phyloP scores from a whole-genome alignment of 2,797 vertebrate species.

The Sebastes itinus region DNA sequence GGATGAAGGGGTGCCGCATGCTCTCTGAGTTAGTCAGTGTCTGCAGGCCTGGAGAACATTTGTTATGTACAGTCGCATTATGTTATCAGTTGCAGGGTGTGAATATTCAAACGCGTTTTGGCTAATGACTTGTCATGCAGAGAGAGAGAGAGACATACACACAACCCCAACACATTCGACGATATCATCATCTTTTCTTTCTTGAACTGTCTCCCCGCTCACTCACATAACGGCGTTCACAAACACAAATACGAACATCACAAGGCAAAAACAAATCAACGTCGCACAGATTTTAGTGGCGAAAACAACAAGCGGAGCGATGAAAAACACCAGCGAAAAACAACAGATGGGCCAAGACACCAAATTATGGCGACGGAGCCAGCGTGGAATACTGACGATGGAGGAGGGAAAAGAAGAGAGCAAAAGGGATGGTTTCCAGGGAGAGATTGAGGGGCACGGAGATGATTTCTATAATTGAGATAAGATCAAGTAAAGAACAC shows the following conservation, averaged over 20 bases:
- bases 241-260: constrained; percentile 42
- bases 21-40: constrained; percentile 38
- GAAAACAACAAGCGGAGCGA: constrained; percentile 57
- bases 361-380: constrained; percentile 53
- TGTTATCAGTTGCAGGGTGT: constrained; percentile 32
- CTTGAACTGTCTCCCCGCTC: constrained; percentile 15
- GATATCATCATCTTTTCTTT: constrained; percentile 37
- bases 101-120: constrained; percentile 53
- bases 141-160: constrained; percentile 4
- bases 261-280: constrained; percentile 53
- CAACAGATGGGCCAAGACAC: constrained; percentile 76
- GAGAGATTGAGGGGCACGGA: constrained; percentile 44
- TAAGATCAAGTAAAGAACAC: constrained; percentile 55
- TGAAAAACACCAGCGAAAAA: constrained; percentile 57
- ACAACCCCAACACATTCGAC: constrained; percentile 4
- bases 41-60: constrained; percentile 41
- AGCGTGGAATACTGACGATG: constrained; percentile 44
- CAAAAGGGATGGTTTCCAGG: constrained; percentile 25
- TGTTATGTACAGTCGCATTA: constrained; percentile 33
- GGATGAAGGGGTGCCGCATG: constrained; percentile 26
- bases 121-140: constrained; percentile 65
- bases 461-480: constrained; percentile 66
- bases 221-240: constrained; percentile 10
- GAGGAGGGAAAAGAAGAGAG: constrained; percentile 5
- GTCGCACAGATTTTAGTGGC: constrained; percentile 56